Conservation (phyloP, 2,888 invertebrate species). For the Bimastos eiseni region DNA sequence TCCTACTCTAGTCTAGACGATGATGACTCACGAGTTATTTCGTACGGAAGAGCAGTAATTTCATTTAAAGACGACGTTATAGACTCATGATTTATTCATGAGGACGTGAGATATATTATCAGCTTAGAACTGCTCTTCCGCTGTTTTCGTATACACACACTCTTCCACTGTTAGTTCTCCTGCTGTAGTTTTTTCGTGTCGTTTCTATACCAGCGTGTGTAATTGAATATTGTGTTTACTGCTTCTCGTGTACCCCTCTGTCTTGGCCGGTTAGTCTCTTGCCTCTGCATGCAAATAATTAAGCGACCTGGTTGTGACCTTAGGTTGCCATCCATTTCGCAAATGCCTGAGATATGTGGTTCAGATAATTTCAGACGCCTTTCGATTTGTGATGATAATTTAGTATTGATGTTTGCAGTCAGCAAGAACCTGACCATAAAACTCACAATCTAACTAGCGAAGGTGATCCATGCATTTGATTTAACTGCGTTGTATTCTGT, state of each 20-base stretch:
- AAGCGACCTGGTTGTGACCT: background rate
- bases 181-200: background rate
- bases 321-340: background rate
- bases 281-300: background rate
- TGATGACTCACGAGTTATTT: background rate
- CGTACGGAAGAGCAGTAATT: background rate
- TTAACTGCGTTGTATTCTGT: background rate
- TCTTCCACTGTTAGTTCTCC: background rate
- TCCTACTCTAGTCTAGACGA: too few relatives aligned
- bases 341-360: background rate
- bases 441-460: background rate
- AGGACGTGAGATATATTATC: background rate
- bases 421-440: background rate
- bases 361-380: background rate
- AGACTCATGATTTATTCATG: background rate
- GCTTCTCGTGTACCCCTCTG: background rate
- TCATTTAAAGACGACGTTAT: background rate
- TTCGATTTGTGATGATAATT: background rate
- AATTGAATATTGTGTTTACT: background rate
- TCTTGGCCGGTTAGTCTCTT: background rate
- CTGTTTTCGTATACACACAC: background rate
- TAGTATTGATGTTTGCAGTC: background rate
- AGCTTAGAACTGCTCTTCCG: background rate
- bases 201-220: background rate
- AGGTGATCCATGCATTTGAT: background rate